Conservation (phyloP, 2,113 vertebrate species). For the Tupaia tana region DNA sequence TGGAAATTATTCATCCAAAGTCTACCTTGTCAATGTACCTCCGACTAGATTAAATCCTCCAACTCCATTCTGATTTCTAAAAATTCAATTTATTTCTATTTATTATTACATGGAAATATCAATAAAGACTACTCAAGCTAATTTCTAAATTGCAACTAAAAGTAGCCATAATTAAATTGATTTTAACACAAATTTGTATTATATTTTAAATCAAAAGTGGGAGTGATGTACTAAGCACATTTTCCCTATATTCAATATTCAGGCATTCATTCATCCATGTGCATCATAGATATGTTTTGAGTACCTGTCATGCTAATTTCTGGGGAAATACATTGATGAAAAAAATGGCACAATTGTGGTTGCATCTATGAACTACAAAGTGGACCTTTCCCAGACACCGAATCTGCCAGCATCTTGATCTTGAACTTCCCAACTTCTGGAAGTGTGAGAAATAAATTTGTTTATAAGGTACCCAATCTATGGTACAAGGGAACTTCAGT, state of each 20-base stretch:
- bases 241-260: neutral
- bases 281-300: neutral
- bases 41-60: neutral
- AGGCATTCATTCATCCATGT: neutral
- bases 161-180: slow-evolving; percentile 1
- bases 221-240: neutral
- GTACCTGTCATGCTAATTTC: neutral
- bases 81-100: slow-evolving; percentile 35
- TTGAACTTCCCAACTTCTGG: neutral
- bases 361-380: too few species aligned
- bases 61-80: slow-evolving; percentile 2
- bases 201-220: neutral
- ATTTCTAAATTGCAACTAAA: slow-evolving; percentile 52
- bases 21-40: neutral
- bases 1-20: neutral
- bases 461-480: neutral
- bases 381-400: neutral
- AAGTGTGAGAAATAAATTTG: neutral
- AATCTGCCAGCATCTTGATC: neutral
- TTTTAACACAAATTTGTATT: neutral
- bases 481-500: neutral
- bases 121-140: slow-evolving; percentile 14
- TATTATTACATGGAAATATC: neutral
- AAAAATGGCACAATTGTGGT: neutral
- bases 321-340: neutral